These are phyloP conservation scores for Keiferia lycopersicella DNA, from an alignment of 2,888 invertebrate genomes.

Conservation along the genomic window DNA sequence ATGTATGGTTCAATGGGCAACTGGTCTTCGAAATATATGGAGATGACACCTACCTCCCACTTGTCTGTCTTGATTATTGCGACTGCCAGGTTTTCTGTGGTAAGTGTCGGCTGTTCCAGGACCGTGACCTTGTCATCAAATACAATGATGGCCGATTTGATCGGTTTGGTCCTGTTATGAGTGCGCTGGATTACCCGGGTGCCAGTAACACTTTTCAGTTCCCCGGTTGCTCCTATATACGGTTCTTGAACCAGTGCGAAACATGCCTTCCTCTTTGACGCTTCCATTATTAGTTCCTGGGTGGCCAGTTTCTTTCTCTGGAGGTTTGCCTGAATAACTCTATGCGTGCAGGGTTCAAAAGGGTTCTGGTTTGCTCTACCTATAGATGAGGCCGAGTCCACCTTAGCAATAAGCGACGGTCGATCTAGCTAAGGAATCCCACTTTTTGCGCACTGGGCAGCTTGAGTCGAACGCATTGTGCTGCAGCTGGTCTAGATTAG, in stretches of 20 bases:
- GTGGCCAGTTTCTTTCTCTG: conserved; percentile 29
- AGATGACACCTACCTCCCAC: conserved; percentile 18
- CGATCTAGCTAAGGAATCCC: conserved; percentile 10
- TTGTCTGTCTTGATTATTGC: not conserved
- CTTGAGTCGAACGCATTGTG: conserved; percentile 13
- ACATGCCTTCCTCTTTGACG: conserved; percentile 6
- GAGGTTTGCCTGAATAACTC: conserved; percentile 15
- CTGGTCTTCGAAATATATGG: conserved; percentile 25
- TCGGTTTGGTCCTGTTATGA: not conserved
- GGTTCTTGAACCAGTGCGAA: conserved; percentile 32
- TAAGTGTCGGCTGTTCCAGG: not conserved
- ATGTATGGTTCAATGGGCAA: conserved; percentile 27
- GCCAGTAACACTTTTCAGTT: conserved; percentile 17
- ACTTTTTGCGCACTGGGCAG: conserved; percentile 12
- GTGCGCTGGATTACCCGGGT: conserved; percentile 19
- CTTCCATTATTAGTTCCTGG: conserved; percentile 27
- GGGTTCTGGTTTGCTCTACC: not conserved
- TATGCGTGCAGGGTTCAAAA: not conserved
- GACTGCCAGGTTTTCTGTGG: conserved; percentile 7
- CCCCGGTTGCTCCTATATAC: conserved; percentile 20
- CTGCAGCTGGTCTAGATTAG: not conserved
- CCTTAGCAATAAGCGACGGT: conserved; percentile 19
- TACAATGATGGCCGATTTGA: conserved; percentile 25
- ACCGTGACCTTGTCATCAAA: conserved; percentile 14
- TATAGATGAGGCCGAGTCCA: not conserved